phyloP scores from a whole-genome alignment of 2,888 invertebrate genomes.

The Bibio marci region DNA sequence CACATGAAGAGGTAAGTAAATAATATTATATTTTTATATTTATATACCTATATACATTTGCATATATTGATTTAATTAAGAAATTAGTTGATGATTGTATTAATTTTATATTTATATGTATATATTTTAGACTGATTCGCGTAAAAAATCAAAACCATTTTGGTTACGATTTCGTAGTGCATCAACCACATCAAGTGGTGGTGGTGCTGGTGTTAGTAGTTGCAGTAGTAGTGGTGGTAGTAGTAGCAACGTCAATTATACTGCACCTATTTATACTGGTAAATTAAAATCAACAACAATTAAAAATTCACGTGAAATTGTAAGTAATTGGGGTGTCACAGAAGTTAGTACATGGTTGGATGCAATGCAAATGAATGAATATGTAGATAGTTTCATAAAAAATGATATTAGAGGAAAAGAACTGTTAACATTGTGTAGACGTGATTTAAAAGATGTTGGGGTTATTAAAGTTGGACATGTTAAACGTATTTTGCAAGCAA shows the following conservation, averaged over 20 bases:
- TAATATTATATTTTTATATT: neutral
- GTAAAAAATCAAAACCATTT: slow-evolving; percentile 46
- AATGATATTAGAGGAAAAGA: slow-evolving; percentile 89
- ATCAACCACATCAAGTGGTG: slow-evolving; percentile 15
- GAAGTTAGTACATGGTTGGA: slow-evolving; percentile 88
- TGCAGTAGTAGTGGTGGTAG: slow-evolving; percentile 19
- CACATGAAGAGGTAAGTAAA: slow-evolving; percentile 25
- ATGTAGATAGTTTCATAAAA: slow-evolving; percentile 73
- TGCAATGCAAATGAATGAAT: slow-evolving; percentile 73
- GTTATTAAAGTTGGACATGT: slow-evolving; percentile 92
- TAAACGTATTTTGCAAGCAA: slow-evolving; percentile 83
- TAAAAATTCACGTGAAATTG: slow-evolving; percentile 31
- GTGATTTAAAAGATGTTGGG: slow-evolving; percentile 80
- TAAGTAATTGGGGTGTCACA: slow-evolving; percentile 61
- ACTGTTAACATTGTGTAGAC: slow-evolving; percentile 65
- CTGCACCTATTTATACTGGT: slow-evolving; percentile 14
- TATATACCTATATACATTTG: neutral
- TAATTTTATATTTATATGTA: slow-evolving; percentile 25
- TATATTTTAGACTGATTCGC: slow-evolving; percentile 26
- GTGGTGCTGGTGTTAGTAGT: slow-evolving; percentile 15
- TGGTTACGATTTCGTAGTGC: slow-evolving; percentile 43
- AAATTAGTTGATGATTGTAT: neutral
- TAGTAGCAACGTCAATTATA: slow-evolving; percentile 9
- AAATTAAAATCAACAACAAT: slow-evolving; percentile 13
- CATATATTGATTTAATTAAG: neutral